These are phyloP conservation scores for Thalpophila matura DNA, from an alignment of 2,888 invertebrate genomes.

Conservation along the genomic window DNA sequence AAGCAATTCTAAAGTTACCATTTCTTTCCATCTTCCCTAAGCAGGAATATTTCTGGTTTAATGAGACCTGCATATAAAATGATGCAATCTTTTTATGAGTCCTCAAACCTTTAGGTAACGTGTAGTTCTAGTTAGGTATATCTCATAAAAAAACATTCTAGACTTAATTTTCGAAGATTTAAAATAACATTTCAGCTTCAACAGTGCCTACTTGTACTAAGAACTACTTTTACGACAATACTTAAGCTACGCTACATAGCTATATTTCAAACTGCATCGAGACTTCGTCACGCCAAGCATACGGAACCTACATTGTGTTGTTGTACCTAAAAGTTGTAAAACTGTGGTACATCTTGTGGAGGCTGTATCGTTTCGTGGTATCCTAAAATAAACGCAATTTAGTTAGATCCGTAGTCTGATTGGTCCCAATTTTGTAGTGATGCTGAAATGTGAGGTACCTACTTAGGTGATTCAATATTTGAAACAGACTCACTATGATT, in stretches of 20 bases:
- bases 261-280: conserved; percentile 25
- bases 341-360: conserved; percentile 40
- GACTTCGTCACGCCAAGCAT: conserved; percentile 3
- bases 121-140: background rate
- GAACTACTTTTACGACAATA: conserved; percentile 9
- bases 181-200: background rate
- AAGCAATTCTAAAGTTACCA: too few relatives aligned
- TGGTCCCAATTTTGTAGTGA: background rate
- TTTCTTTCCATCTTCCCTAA: background rate
- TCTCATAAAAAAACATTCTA: background rate
- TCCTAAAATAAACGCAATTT: conserved; percentile 55
- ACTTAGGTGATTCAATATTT: background rate
- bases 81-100: background rate
- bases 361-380: conserved; percentile 32
- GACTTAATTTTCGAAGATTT: conserved; percentile 15
- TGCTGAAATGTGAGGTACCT: background rate
- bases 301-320: conserved; percentile 24
- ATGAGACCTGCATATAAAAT: background rate
- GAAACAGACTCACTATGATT: background rate
- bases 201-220: background rate
- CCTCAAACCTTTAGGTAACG: too few relatives aligned
- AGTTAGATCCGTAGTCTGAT: conserved; percentile 23
- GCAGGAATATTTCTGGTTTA: background rate
- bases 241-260: conserved; percentile 6
- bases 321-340: conserved; percentile 56